Evolutionary conservation across 2,888 invertebrate genomes (phyloP), one percentile per base, ranked within the genome.

Genomic region (Drosophila meridiana): DNA sequence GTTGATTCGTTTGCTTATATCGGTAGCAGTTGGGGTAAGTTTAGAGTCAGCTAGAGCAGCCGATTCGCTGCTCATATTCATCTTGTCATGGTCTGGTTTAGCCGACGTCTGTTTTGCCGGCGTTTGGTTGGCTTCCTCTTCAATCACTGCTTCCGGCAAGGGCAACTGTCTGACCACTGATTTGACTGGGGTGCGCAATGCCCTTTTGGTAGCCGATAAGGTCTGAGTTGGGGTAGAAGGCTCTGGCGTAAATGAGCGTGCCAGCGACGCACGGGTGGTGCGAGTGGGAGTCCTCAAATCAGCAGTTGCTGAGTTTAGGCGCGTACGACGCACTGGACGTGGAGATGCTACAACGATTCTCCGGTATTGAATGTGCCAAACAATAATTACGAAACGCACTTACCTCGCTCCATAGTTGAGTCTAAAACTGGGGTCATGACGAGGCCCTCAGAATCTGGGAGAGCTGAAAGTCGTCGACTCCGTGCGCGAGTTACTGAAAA

Each of bases 271-370:
- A 3, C 88, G 87, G 0, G 91, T 91, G 1, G 72, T 6, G 0
- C 83, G 83, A 4, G 77, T 86, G 0, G 90, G 88, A 11, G 90
- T 90, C 42, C 76, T 68, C 0, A 89, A 76, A 7, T 90, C 87
- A 0, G 52, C 14, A 14, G 86, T 71, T 11, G 59, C 34, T 0
- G 89, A 87, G 47, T 81, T 83, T 0, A 81, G 7, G 2, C 87
- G 87, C 8, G 84, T 84, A 32, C 89, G 75, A 1, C 92, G 90
- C 5, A 82, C 76, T 14, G 80, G 69, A 4, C 85, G 71, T 34
- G 84, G 88, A 20, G 87, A 84, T 11, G 72, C 87, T 34, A 65
- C 40, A 60, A 34, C 4, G 8, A n/a, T 28, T 0, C 7, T 48
- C 32, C 32, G 6, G 2, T 48, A 28, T 26, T 1, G 28, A 30